Conservation (phyloP, 2,113 vertebrate genomes). For the Dasyurus viverrinus region DNA sequence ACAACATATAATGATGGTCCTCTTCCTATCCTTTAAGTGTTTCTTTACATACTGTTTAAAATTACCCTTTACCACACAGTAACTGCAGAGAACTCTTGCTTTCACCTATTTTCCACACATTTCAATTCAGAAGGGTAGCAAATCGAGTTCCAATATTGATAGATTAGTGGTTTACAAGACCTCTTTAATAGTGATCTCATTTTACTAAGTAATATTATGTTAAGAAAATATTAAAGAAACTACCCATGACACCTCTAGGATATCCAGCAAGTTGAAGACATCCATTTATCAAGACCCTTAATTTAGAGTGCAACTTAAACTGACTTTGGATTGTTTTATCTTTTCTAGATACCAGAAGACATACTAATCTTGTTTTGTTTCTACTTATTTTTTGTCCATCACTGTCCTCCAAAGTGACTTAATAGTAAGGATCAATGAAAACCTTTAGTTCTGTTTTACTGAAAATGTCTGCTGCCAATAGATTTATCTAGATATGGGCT, state of each 20-base stretch:
- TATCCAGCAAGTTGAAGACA: neutral
- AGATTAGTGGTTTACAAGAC: constrained; percentile 3
- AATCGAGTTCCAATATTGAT: neutral
- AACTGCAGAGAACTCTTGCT: neutral
- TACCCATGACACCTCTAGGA: neutral
- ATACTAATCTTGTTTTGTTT: constrained; percentile 17
- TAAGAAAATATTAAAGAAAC: neutral
- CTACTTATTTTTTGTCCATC: neutral
- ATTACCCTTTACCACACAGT: neutral
- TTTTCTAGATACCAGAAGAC: neutral
- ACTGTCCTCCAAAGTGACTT: neutral
- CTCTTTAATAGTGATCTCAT: neutral
- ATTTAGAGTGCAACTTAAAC: neutral
- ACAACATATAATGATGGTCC: neutral
- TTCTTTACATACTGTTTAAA: constrained; percentile 27
- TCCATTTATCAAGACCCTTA: neutral
- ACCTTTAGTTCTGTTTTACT: neutral
- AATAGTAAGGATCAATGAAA: neutral
- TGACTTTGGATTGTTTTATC: neutral
- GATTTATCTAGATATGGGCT: neutral
- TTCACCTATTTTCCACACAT: neutral
- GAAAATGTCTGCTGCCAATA: neutral
- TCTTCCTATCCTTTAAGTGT: neutral
- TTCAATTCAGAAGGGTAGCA: neutral
- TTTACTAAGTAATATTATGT: neutral